Evolutionary conservation across 2,888 invertebrate genomes (phyloP), one percentile per base, ranked within the genome.

Genomic region (Pogonocherus hispidulus): DNA sequence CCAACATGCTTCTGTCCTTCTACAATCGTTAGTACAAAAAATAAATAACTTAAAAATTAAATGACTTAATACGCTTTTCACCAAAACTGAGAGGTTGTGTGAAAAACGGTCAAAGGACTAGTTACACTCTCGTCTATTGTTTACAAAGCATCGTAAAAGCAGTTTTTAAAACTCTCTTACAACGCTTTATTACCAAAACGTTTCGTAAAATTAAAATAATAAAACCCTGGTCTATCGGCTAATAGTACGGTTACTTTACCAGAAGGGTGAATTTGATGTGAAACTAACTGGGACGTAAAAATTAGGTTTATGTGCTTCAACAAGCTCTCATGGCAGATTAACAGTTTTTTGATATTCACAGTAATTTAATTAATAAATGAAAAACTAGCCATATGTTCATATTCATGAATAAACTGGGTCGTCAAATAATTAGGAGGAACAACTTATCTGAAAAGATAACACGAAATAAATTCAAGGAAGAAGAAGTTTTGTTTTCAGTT

Each of bases 161-260:
- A 6, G 14, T 41, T 41, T 41, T 16, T 49, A 23, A 19, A 57
- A 20, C 8, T 37, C 35, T 20, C n/a, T 6, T 22, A 0, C n/a
- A 9, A 9, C 32, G 8, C 62, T 62, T 62, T 62, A 62, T 35
- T 60, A 27, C 32, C 62, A 62, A 62, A 59, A 62, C 62, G 51
- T 41, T 32, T 73, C 73, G 60, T 66, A 69, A 74, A 73, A 71
- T 63, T 73, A 74, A 79, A 76, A 68, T 72, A 75, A 75, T 70
- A 76, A 41, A 72, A 74, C 77, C 72, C 76, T 75, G 70, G 71
- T 70, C 75, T 83, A 83, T 84, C 84, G 84, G 83, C 83, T 83
- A 84, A 84, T 82, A 83, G 79, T 84, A 83, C 76, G 72, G 71
- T 76, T 67, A 67, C 66, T 77, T 35, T 55, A 55, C 55, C 55